Evolutionary conservation across 2,797 vertebrate species (phyloP), one percentile per base, ranked within the genome.

Genomic region (Syngnathus acus): DNA sequence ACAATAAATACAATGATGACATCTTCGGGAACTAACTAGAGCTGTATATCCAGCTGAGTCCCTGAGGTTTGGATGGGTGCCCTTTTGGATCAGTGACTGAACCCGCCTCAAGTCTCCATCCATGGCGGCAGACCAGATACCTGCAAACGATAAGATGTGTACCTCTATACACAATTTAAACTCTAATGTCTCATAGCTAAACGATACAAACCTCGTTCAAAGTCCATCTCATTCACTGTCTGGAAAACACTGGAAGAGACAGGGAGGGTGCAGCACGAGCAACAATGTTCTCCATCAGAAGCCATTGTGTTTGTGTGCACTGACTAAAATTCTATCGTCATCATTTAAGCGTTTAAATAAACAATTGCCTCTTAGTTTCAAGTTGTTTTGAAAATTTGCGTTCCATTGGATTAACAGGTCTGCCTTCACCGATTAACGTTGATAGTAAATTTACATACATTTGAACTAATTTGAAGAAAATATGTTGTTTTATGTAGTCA

Each of bases 41-140:
- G 95, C 92, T 0, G 93, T 94, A 84, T 94, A 95, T 66, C 94
- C 93, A 0, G 92, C 86, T 0, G 81, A 71, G 76, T 96, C 95
- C 5, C 86, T 89, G 72, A 88, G 69, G 71, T 93, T 92, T 0
- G 92, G 92, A 70, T 94, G 90, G 8, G 81, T 85, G 3, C 91
- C 86, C 68, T 91, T 94, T 68, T 89, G 88, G 67, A 95, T 74
- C 42, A 95, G 80, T 14, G 74, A 65, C 65, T 68, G 75, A 11
- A 95, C 89, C 60, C 91, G 87, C 11, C 78, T 75, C 73, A 94
- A 76, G 79, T 97, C 92, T 55, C 94, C 94, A 58, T 94, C 86
- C 88, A 94, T 78, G 32, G 95, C 95, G 69, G 95, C 95, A 9
- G 93, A 90, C 95, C 95, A 97, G 79, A 96, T 93, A 67, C 96